phyloP scores from a whole-genome alignment of 2,113 vertebrate species.

The Phocoena sinus region DNA sequence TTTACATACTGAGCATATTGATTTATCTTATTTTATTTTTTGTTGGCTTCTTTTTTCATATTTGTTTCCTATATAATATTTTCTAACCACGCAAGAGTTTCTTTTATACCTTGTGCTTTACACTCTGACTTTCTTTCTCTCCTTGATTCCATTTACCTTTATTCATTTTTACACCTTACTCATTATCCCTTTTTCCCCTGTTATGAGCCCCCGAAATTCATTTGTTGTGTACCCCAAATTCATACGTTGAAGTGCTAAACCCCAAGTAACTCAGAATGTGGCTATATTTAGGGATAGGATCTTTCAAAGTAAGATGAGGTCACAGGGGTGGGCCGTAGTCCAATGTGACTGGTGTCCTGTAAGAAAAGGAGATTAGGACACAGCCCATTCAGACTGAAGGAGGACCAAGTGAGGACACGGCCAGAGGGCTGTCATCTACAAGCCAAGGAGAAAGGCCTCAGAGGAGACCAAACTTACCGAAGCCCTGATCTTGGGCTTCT shows the following conservation, averaged over 20 bases:
- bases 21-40: not conserved
- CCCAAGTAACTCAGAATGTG: not conserved
- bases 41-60: not conserved
- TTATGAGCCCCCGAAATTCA: not conserved
- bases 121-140: not conserved
- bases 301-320: not conserved
- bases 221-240: not conserved
- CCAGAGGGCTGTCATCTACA: not conserved
- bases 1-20: not conserved
- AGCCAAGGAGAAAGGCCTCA: not conserved
- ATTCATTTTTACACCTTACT: not conserved
- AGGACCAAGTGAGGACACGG: not conserved
- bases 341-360: not conserved
- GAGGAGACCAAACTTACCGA: not conserved
- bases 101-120: not conserved
- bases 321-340: not conserved
- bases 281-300: not conserved
- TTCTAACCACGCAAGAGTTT: not conserved
- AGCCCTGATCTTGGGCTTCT: not conserved
- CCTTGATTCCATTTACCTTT: not conserved
- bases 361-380: not conserved
- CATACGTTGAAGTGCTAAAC: not conserved
- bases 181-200: not conserved
- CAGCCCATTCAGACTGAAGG: not conserved
- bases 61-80: not conserved